phyloP scores from a whole-genome alignment of 2,888 invertebrate species.

The Diloba caeruleocephala region DNA sequence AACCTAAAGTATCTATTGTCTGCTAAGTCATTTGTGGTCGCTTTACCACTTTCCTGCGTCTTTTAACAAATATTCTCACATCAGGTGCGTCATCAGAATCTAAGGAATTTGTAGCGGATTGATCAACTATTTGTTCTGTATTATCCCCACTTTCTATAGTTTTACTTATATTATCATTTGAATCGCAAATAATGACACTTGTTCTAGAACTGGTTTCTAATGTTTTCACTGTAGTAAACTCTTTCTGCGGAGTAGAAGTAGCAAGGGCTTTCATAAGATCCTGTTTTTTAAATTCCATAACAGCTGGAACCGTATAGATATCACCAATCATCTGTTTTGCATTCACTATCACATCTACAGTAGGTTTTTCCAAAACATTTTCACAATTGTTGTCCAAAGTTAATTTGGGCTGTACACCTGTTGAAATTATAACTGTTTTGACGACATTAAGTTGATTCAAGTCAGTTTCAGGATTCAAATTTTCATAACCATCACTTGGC shows the following conservation, averaged over 20 bases:
- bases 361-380: constrained; percentile 6
- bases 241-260: constrained; percentile 79
- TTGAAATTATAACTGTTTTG: constrained; percentile 74
- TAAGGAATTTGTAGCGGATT: constrained; percentile 47
- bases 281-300: constrained; percentile 36
- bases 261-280: constrained; percentile 67
- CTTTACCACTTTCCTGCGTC: constrained; percentile 72
- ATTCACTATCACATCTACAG: constrained; percentile 11
- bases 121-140: constrained; percentile 32
- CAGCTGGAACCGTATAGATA: constrained; percentile 13
- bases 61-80: constrained; percentile 77
- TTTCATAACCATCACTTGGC: constrained; percentile 38
- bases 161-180: constrained; percentile 48
- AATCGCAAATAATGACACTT: constrained; percentile 44
- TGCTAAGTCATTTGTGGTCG: constrained; percentile 49
- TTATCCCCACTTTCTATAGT: constrained; percentile 29
- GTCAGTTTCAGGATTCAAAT: constrained; percentile 42
- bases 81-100: constrained; percentile 73
- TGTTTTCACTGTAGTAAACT: constrained; percentile 29
- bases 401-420: constrained; percentile 66
- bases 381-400: constrained; percentile 18
- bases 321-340: constrained; percentile 19
- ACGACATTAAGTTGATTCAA: constrained; percentile 59
- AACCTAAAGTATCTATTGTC: constrained; percentile 2
- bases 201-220: constrained; percentile 22